Evolutionary conservation across 2,797 vertebrate species (phyloP).

Genomic region (Parauchenoglanis punctatus): DNA sequence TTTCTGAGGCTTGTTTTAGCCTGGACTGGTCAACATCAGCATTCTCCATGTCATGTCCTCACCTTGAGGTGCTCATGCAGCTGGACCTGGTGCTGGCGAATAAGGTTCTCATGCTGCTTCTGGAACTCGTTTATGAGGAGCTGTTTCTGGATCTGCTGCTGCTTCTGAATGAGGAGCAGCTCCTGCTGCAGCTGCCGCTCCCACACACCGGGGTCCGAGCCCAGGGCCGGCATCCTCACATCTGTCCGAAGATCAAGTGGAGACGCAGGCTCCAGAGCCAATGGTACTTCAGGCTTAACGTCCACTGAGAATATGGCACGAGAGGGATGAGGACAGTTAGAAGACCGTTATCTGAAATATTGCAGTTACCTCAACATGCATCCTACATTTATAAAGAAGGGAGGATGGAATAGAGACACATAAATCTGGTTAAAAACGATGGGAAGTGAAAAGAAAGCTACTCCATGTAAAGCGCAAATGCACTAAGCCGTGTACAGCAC

Average conservation of each 20-base stretch:
- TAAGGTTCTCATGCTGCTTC: constrained; percentile 97
- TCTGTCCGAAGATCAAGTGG: constrained; percentile 94
- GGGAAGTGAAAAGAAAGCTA: not conserved
- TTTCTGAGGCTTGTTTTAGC: not conserved
- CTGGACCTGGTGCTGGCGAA: constrained; percentile 96
- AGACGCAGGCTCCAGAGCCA: constrained; percentile 84
- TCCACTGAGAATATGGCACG: constrained; percentile 77
- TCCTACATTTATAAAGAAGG: constrained; percentile 3
- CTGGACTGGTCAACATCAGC: not conserved
- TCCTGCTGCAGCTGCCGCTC: constrained; percentile 97
- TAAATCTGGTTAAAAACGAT: constrained; percentile 1
- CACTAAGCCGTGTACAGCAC: too few species aligned
- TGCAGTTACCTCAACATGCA: not conserved
- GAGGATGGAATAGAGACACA: not conserved
- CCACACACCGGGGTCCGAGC: constrained; percentile 76
- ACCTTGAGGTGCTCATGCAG: constrained; percentile 99
- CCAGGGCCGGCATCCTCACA: constrained; percentile 90
- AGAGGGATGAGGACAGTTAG: not conserved
- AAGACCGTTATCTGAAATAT: not conserved
- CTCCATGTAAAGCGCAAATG: not conserved
- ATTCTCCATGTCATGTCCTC: constrained; percentile 54
- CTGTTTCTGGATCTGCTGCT: constrained; percentile 99
- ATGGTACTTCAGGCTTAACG: constrained; percentile 86
- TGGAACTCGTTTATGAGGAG: constrained; percentile 97
- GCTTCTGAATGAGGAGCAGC: constrained; percentile 94